Evolutionary conservation across 2,888 invertebrate genomes (phyloP).

Genomic region (Galeopsomyia nigrocyanea): DNA sequence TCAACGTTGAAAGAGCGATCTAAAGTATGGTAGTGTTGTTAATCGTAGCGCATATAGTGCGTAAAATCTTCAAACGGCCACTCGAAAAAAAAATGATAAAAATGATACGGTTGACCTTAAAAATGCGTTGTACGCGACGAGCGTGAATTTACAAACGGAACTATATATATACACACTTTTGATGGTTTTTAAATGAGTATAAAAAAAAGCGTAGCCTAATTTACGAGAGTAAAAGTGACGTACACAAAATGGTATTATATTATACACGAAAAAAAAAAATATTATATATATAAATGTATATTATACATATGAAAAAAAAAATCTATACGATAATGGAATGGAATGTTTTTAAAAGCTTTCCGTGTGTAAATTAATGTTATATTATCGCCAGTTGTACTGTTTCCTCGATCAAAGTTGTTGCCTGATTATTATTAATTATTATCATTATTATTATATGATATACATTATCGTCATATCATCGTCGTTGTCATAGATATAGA

Average conservation of each 20-base stretch:
- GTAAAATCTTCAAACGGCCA: conserved; percentile 7
- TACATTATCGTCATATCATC: conserved; percentile 62
- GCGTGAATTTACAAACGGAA: conserved; percentile 31
- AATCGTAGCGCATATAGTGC: conserved; percentile 26
- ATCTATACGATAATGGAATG: conserved; percentile 45
- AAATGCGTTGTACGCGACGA: conserved; percentile 31
- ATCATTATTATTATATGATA: conserved; percentile 48
- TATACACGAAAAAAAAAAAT: conserved; percentile 39
- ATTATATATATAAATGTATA: conserved; percentile 32
- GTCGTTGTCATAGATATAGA: conserved; percentile 54
- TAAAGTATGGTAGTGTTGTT: conserved; percentile 28
- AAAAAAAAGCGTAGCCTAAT: conserved; percentile 43
- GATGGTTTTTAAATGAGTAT: conserved; percentile 33
- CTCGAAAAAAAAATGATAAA: conserved; percentile 22
- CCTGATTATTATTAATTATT: conserved; percentile 49
- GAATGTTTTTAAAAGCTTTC: conserved; percentile 50
- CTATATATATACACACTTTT: conserved; percentile 32
- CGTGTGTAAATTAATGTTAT: conserved; percentile 51
- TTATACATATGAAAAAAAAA: conserved; percentile 34
- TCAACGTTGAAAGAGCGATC: conserved; percentile 22
- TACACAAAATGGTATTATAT: conserved; percentile 47
- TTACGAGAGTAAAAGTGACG: conserved; percentile 37
- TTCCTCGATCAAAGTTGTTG: conserved; percentile 52
- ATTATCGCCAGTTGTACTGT: conserved; percentile 50
- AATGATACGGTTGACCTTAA: conserved; percentile 24